Base-by-base conservation (phyloP, 1,140 invertebrate species). In the Zaprionus kolodkinae region DNA sequence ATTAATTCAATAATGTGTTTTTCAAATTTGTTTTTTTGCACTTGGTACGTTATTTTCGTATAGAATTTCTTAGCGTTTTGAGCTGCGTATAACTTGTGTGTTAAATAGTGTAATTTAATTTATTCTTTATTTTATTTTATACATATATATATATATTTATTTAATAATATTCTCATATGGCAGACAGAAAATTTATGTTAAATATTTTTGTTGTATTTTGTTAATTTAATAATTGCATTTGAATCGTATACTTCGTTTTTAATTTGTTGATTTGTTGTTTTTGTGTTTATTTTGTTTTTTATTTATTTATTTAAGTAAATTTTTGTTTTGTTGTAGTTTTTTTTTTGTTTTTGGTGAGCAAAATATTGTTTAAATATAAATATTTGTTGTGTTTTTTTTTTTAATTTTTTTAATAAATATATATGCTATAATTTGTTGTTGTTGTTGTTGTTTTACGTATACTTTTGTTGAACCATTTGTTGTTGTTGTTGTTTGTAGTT, bases 381-480 rank as follows among this genome's bases (percentile, higher is more conserved):
- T 66, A 50, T 85, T 80, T 55, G 67, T 72, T 33, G 70, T 87
- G 67, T 72, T 33, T 70, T 87, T 69, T 27, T 61, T 70, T 87
- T 69, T 27, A 57, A 73, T 66, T 76, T 65, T 68, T 75, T 76
- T 72, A 87, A 79, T 88, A 88, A 82, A 84, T 90, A 91, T 78
- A 91, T 85, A 74, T 79, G 55, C 68, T 60, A 66, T 82, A 74
- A 50, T 78, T 70, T 61, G 67, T 56, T 70, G 64, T 66, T 61
- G 67, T 56, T 70, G 64, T 66, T 60, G 45, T 66, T 60, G 45
- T 77, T 91, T 91, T 91, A 91, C 89, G 89, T 91, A 91, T 91
- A 91, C 89, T 87, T 81, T 89, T 89, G 85, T 89, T 89, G 81
- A 89, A 89, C 85, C 85, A 89, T 89, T 89, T 89, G 81, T 89